Conservation (phyloP, 2,888 invertebrate species). For the Vandiemenella viatica region DNA sequence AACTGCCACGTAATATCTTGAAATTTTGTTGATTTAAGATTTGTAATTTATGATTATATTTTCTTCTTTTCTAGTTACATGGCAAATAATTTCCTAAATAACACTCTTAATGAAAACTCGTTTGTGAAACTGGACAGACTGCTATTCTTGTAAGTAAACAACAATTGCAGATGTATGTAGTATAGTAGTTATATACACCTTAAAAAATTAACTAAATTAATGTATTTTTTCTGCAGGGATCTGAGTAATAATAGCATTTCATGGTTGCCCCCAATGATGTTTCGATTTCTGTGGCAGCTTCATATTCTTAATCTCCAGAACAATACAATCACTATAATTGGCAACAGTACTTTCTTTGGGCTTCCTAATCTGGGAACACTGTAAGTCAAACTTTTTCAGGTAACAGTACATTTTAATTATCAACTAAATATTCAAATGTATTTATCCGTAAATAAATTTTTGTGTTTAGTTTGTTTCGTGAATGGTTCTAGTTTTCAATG, state of each 20-base stretch:
- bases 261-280: constrained; percentile 23
- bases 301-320: constrained; percentile 23
- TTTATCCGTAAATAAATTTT: no score
- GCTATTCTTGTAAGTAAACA: constrained; percentile 21
- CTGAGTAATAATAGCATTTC: constrained; percentile 27
- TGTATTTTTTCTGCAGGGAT: constrained; percentile 23
- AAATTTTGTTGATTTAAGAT: no score
- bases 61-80: constrained; percentile 17
- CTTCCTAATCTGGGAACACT: constrained; percentile 23
- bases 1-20: no score
- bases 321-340: constrained; percentile 24
- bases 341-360: constrained; percentile 22
- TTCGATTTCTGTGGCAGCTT: constrained; percentile 25
- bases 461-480: no score
- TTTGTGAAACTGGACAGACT: constrained; percentile 19
- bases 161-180: background rate
- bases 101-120: constrained; percentile 15
- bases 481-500: no score
- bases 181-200: background rate
- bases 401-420: background rate
- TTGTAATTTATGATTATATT: no score
- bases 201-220: background rate
- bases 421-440: no score
- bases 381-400: constrained; percentile 23
- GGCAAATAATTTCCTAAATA: constrained; percentile 21